Percentiles rank a stretch among this genome's conserved stretches.
These are phyloP conservation scores for Sinella curviseta DNA, from an alignment of 1,140 invertebrate genomes.

Conservation along the genomic window DNA sequence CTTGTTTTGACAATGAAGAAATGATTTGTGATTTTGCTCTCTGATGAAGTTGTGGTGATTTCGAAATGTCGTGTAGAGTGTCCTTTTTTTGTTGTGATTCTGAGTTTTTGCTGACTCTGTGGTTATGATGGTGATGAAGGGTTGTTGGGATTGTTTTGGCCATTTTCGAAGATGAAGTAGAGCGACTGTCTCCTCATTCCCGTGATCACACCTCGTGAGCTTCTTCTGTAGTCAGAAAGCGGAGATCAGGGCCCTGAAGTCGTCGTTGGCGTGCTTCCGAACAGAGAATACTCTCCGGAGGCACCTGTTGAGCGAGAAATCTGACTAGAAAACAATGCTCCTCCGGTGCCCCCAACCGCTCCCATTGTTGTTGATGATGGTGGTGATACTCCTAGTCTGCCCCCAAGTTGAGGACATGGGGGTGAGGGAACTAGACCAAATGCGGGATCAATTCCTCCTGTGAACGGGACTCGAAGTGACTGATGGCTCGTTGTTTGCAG, in stretches of 20 bases:
- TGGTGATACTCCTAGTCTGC: not conserved
- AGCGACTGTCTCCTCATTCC: slow-evolving; percentile 17
- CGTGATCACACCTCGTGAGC: slow-evolving; percentile 2
- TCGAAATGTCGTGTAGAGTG: not conserved
- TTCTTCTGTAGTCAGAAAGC: slow-evolving; percentile 21
- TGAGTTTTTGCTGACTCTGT: not conserved
- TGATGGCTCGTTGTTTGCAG: slow-evolving; percentile 39
- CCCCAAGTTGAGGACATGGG: not conserved
- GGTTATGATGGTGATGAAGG: not conserved
- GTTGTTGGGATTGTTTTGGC: slow-evolving; percentile 6
- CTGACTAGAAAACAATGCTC: slow-evolving; percentile 22
- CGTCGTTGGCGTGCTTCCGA: slow-evolving; percentile 3
- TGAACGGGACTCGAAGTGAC: slow-evolving; percentile 44
- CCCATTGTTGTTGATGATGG: not conserved
- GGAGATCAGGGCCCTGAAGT: slow-evolving; percentile 17
- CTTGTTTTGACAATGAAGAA: too few relatives aligned
- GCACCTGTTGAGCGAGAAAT: not conserved
- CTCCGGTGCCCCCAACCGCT: not conserved
- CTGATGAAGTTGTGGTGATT: too few relatives aligned
- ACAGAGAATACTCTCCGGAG: slow-evolving; percentile 10
- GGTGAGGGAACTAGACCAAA: not conserved
- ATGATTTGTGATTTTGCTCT: too few relatives aligned
- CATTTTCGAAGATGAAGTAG: slow-evolving; percentile 20
- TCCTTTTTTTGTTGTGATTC: not conserved
- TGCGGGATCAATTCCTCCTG: not conserved